Base-by-base conservation (phyloP, 2,113 vertebrate genomes). In the Otocyon megalotis region DNA sequence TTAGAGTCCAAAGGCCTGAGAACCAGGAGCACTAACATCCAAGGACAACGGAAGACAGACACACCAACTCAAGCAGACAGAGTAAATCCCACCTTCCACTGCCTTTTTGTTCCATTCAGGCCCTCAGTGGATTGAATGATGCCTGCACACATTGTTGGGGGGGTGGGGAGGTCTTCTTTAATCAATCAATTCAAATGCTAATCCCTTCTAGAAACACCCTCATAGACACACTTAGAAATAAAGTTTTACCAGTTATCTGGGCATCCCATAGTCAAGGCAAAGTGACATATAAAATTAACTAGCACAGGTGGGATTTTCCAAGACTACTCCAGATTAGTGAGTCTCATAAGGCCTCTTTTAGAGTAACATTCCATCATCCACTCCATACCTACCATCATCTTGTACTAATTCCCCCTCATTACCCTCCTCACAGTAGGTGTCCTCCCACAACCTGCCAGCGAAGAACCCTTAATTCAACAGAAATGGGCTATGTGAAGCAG, bases 311-410 rank as follows among this genome's bases (percentile, higher is more conserved):
- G 56, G 35, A 62, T 81, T 76, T 63, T 67, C 54, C 65, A 65
- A 81, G 86, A 72, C 90, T 72, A 72, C 54, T 84, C 86, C 62
- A 28, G n/a, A 76, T 63, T 32, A 76, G 63, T 19, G 50, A 65
- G 80, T 65, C 71, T 85, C 76, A 65, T 1, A 11, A 22, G 62
- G 77, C n/a, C 8, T 17, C 63, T 56, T 94, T 53, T 72, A 80
- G 71, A 77, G 35, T 71, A 69, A 80, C 24, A 76, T 6, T 14
- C 10, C 28, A 48, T 58, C 37, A 53, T 5, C 50, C 37, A 50
- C 43, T 53, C 62, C 67, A 12, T 2, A 20, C n/a, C 65, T 26
- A 53, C 24, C 24, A 13, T 11, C 88, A 30, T 48, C 65, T 58
- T 43, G 13, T 32, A 8, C 12, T 79, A 58, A 48, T 56, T 84